Evolutionary conservation across 2,888 invertebrate genomes (phyloP).

Genomic region (Himalopsyche anomala): DNA sequence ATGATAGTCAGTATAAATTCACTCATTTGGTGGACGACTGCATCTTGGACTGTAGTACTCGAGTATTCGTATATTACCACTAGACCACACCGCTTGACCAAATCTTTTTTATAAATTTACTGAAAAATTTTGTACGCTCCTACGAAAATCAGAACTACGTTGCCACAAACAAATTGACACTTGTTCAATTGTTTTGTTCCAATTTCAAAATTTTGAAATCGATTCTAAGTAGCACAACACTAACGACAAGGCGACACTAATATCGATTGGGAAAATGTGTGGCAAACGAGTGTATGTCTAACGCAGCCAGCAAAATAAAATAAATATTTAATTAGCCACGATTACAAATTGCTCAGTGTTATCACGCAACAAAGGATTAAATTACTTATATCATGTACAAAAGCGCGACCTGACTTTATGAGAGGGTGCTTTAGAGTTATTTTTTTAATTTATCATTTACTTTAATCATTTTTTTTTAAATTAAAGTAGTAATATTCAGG

Average conservation of each 20-base stretch:
- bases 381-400: background rate
- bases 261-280: background rate
- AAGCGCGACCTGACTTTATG: background rate
- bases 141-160: too few species aligned
- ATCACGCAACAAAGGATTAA: slow-evolving; percentile 34
- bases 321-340: background rate
- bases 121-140: too few species aligned
- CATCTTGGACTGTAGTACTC: too few species aligned
- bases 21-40: too few species aligned
- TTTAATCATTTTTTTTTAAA: background rate
- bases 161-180: background rate
- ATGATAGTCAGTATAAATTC: too few species aligned
- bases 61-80: too few species aligned
- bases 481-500: too few species aligned
- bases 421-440: background rate
- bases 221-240: background rate
- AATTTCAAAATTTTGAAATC: background rate
- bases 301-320: background rate
- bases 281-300: background rate
- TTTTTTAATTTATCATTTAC: too few species aligned
- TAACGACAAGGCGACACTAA: background rate
- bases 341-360: slow-evolving; percentile 10
- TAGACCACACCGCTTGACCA: too few species aligned
- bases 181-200: background rate
- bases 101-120: too few species aligned